Base-by-base conservation (phyloP, 2,797 vertebrate species). In the Platalea minor region DNA sequence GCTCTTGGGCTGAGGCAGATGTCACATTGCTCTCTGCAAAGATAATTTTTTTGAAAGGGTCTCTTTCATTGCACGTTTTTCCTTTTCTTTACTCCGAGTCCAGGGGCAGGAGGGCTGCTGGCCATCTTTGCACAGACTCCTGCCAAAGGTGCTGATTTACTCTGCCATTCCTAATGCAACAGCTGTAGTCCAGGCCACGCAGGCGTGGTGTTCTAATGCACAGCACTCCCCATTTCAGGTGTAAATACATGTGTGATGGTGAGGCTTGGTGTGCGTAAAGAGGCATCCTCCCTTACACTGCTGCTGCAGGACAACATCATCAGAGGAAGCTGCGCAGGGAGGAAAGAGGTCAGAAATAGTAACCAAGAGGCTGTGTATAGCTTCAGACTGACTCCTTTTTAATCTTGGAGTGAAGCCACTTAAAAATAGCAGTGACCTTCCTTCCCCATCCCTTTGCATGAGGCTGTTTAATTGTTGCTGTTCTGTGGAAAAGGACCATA, bases 31-130 rank as follows among this genome's bases (percentile, higher is more conserved):
- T 82, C 24, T 54, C 64, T 29, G 45, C 13, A 68, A 79, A 68
- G 61, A 19, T 35, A 4, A 13, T 23, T 65, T 19, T 51, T 67
- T 76, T 14, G 7, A 24, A 64, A 26, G 11, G 7, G 1, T 45
- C 20, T 51, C 45, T 53, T 57, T 76, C 1, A 0, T 50, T 29
- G 2, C 1, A 0, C 1, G 0, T 9, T 69, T 75, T 86, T 59
- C 2, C 9, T 2, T 21, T 13, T 60, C 25, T 57, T 63, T 43
- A 7, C 17, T 51, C 13, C 25, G 24, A 67, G 7, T 9, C 60
- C 29, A 50, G 13, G 35, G 60, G 16, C 76, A 75, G 39, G 28
- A 69, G 26, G 41, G 51, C 51, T 88, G 46, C 46, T 73, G 67
- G 15, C 8, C n/a, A 10, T 7, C 69, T 69, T 31, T 65, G 50